Conservation (phyloP, 2,888 invertebrate genomes). For the Argyra leucocephala region DNA sequence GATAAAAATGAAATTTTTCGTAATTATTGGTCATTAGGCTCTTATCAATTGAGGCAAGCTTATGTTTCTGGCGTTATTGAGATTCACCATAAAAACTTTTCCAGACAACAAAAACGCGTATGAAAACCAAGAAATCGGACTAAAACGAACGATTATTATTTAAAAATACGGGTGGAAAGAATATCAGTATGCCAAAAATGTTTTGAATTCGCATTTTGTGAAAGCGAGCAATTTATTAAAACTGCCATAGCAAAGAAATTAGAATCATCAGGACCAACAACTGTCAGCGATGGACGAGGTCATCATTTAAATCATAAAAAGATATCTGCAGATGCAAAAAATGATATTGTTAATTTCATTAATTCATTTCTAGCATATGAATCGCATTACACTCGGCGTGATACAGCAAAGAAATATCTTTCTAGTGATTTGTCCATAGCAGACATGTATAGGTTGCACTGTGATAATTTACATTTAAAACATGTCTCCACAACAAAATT, state of each 20-base stretch:
- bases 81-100: constrained; percentile 19
- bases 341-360: constrained; percentile 18
- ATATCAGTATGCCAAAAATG: constrained; percentile 24
- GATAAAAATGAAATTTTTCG: background rate
- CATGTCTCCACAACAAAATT: constrained; percentile 21
- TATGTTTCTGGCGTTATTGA: constrained; percentile 16
- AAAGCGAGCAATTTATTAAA: constrained; percentile 23
- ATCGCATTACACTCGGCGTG: constrained; percentile 20
- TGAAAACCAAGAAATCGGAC: constrained; percentile 19
- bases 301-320: constrained; percentile 17
- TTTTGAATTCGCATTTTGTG: constrained; percentile 22
- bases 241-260: constrained; percentile 22
- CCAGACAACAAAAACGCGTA: constrained; percentile 14
- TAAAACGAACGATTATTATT: constrained; percentile 19
- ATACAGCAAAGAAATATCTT: constrained; percentile 20
- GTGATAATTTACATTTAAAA: constrained; percentile 12
- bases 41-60: background rate
- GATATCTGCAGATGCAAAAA: constrained; percentile 18
- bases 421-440: constrained; percentile 19
- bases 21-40: background rate
- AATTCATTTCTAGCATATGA: constrained; percentile 20
- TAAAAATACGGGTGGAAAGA: constrained; percentile 21
- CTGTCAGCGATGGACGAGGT: constrained; percentile 17
- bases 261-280: constrained; percentile 8
- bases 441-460: constrained; percentile 19